Percentiles rank a stretch among this genome's conserved stretches.
These are phyloP conservation scores for Heliocidaris tuberculata DNA, from an alignment of 35 echinoderm and acorn worm species.

Conservation along the genomic window DNA sequence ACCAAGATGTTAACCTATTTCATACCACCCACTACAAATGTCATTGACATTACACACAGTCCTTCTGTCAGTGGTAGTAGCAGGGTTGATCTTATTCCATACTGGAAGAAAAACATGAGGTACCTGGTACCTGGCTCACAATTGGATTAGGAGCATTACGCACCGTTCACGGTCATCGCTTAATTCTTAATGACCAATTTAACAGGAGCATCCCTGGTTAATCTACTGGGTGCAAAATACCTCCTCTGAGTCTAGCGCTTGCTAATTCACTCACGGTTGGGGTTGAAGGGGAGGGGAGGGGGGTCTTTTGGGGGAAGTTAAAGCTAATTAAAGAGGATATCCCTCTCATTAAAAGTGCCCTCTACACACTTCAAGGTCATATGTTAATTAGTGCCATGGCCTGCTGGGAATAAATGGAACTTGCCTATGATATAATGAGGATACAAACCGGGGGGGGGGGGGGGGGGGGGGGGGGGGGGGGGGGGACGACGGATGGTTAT, in stretches of 20 bases:
- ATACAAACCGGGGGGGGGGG: background rate
- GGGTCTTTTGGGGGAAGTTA: background rate
- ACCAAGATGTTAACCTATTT: background rate
- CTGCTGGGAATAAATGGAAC: too few species aligned
- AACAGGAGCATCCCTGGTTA: background rate
- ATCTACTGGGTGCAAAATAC: conserved; percentile 2
- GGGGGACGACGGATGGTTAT: too few species aligned
- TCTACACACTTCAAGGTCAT: background rate
- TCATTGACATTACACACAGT: background rate
- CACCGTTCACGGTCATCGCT: background rate
- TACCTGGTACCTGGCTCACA: background rate
- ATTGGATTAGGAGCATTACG: background rate
- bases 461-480: too few species aligned
- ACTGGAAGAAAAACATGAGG: background rate
- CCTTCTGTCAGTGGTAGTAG: background rate
- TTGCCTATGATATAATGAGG: background rate
- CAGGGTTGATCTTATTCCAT: background rate
- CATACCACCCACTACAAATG: background rate
- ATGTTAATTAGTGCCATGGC: too few species aligned
- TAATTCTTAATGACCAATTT: background rate
- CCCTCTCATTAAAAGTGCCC: background rate
- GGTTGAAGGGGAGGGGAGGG: background rate
- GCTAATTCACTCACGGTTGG: background rate
- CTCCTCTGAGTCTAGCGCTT: background rate
- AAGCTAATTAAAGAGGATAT: conserved; percentile 4